Conservation (phyloP, 53 echinoderm and acorn worm species). For the Astropecten irregularis region DNA sequence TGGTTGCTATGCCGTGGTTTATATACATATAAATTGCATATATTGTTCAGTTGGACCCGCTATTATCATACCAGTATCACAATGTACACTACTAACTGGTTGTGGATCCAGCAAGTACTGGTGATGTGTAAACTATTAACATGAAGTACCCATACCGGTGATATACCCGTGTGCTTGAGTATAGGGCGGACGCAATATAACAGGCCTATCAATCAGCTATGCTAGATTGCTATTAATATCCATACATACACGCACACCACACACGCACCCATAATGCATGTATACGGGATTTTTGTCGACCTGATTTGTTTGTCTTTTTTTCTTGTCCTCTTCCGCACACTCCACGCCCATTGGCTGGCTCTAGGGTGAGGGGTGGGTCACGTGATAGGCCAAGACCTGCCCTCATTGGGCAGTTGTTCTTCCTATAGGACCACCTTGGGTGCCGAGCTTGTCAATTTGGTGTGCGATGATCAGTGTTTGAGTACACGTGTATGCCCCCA, state of each 20-base stretch:
- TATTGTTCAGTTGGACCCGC: too few relatives aligned
- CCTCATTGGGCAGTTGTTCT: background rate
- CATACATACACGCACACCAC: too few relatives aligned
- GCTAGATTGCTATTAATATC: constrained; percentile 37
- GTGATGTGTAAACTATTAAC: constrained; percentile 38
- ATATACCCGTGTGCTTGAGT: constrained; percentile 5
- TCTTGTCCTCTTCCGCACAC: too few relatives aligned
- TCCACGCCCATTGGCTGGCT: constrained; percentile 39
- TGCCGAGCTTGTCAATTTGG: background rate
- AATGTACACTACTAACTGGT: constrained; percentile 14
- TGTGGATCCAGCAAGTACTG: constrained; percentile 13
- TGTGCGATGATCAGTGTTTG: too few relatives aligned
- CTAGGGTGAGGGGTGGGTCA: constrained; percentile 12
- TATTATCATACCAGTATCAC: too few relatives aligned
- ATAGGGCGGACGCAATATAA: constrained; percentile 49
- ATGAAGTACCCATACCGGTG: background rate
- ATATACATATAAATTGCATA: too few relatives aligned
- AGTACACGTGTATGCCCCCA: too few relatives aligned
- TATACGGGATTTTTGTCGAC: background rate
- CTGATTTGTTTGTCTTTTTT: too few relatives aligned
- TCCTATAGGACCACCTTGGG: constrained; percentile 24
- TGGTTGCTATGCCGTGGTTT: too few relatives aligned
- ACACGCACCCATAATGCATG: constrained; percentile 23
- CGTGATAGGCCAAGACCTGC: constrained; percentile 5
- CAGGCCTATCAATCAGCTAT: constrained; percentile 34